A percentile compares a stretch with the other conserved stretches of the same genome.
Evolutionary conservation across 1,140 invertebrate genomes (phyloP).

Genomic region (Cotesia vestalis): DNA sequence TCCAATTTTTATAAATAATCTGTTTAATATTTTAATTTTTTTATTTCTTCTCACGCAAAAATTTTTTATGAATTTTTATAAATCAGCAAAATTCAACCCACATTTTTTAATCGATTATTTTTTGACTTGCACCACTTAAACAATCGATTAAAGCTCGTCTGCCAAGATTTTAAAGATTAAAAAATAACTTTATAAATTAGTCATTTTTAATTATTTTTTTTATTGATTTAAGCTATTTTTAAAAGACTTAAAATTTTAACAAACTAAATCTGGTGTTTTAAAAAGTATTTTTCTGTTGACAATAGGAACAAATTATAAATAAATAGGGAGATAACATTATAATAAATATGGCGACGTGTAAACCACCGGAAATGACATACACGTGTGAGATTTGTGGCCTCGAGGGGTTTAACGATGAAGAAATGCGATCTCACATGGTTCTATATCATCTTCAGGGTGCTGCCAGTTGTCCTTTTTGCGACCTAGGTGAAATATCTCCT

Average conservation of each 20-base stretch:
- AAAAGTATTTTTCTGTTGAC: not conserved
- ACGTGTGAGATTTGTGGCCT: conserved; percentile 85
- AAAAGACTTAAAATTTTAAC: not conserved
- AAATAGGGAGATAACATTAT: conserved; percentile 14
- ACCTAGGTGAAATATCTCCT: conserved; percentile 74
- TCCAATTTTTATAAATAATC: not conserved
- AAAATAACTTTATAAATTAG: not conserved
- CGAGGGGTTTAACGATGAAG: conserved; percentile 79
- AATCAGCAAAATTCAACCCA: too few species aligned
- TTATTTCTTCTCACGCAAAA: not conserved
- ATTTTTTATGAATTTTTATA: conserved; percentile 3
- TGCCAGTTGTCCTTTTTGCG: conserved; percentile 83
- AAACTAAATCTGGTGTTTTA: not conserved
- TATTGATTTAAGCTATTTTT: too few species aligned
- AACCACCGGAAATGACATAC: conserved; percentile 65
- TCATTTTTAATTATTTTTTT: too few species aligned
- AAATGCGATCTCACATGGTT: conserved; percentile 81
- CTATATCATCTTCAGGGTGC: conserved; percentile 79
- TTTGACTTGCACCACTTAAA: too few species aligned
- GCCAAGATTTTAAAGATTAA: not conserved
- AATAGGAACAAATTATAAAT: conserved; percentile 17
- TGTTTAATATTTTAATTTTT: not conserved
- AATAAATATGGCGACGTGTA: conserved; percentile 56
- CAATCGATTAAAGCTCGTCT: too few species aligned
- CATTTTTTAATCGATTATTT: too few species aligned